Conservation (phyloP, 1,140 invertebrate genomes). For the Halesus radiatus region DNA sequence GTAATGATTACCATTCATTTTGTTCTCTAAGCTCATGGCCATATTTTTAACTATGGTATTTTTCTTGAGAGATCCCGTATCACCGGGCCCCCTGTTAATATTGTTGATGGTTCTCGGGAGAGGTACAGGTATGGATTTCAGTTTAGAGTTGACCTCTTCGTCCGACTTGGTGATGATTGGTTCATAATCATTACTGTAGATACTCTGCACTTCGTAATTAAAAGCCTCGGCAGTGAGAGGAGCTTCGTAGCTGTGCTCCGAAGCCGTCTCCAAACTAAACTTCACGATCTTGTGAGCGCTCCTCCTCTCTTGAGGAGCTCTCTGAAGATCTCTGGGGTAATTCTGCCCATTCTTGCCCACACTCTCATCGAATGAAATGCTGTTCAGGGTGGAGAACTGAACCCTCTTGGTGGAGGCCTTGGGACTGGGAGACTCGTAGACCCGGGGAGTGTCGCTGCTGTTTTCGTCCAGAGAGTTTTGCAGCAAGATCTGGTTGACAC, state of each 20-base stretch:
- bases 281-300: conserved; percentile 68
- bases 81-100: conserved; percentile 43
- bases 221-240: conserved; percentile 68
- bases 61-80: conserved; percentile 63
- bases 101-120: conserved; percentile 59
- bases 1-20: conserved; percentile 63
- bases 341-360: conserved; percentile 60
- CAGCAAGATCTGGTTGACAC: conserved; percentile 82
- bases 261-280: conserved; percentile 69
- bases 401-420: conserved; percentile 68
- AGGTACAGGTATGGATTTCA: conserved; percentile 58
- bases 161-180: conserved; percentile 71
- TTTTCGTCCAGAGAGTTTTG: conserved; percentile 72
- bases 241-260: conserved; percentile 70
- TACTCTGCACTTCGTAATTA: conserved; percentile 74
- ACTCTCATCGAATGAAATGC: conserved; percentile 69
- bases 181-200: conserved; percentile 76
- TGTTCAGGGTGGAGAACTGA: conserved; percentile 69
- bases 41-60: conserved; percentile 70
- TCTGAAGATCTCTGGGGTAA: conserved; percentile 44
- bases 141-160: conserved; percentile 58
- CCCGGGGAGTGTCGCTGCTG: conserved; percentile 68
- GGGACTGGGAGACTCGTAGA: conserved; percentile 66
- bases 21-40: conserved; percentile 74
- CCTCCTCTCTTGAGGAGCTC: conserved; percentile 35